These are phyloP conservation scores for Drosophila fungiperda DNA, from an alignment of 2,888 invertebrate genomes.

Conservation along the genomic window DNA sequence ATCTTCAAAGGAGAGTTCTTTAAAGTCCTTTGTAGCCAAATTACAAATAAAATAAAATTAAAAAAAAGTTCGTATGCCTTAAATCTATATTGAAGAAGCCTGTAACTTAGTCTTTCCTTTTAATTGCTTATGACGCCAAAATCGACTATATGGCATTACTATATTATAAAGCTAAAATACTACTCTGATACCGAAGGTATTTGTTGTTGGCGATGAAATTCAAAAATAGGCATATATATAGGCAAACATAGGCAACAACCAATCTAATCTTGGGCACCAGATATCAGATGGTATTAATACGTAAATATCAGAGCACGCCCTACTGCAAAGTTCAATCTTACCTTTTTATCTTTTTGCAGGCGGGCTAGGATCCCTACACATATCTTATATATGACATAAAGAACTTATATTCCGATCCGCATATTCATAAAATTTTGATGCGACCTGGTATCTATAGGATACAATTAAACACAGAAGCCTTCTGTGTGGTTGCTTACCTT, in stretches of 20 bases:
- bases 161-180: no score
- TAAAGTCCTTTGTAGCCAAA: no score
- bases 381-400: not conserved
- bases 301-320: not conserved
- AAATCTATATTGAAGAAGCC: no score
- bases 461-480: not conserved
- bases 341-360: not conserved
- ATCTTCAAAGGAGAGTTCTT: no score
- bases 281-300: not conserved
- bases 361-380: not conserved
- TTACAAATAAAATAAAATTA: no score
- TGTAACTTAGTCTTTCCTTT: no score
- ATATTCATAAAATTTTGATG: not conserved
- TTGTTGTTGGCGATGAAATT: no score
- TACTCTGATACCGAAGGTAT: no score
- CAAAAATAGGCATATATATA: no score
- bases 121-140: no score
- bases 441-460: not conserved
- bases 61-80: no score
- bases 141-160: no score
- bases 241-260: not conserved
- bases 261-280: not conserved
- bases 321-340: not conserved
- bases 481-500: slow-evolving; percentile 17
- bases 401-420: not conserved